Percentiles rank a stretch among this genome's conserved stretches.
phyloP scores from a whole-genome alignment of 2,888 invertebrate species.

The Caenorhabditis becei region DNA sequence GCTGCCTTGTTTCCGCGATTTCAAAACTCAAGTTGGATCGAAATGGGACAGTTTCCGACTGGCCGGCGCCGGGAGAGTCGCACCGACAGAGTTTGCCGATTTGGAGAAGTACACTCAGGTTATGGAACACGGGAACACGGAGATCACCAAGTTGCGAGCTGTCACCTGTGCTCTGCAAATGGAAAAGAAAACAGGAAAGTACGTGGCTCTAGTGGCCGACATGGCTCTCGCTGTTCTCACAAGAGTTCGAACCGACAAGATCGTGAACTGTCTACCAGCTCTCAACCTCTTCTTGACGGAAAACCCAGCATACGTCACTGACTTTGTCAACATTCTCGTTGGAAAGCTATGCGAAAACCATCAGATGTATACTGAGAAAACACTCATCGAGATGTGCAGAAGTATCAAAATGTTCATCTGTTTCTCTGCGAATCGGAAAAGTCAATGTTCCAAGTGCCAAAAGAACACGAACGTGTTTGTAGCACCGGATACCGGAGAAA shows the following conservation, averaged over 20 bases:
- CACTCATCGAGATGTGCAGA: constrained; percentile 1
- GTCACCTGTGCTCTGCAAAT: constrained; percentile 39
- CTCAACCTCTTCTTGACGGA: constrained; percentile 16
- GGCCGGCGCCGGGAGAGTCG: neutral
- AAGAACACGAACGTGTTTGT: constrained; percentile 9
- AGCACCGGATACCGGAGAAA: constrained; percentile 3
- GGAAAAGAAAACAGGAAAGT: constrained; percentile 32
- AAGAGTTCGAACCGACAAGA: neutral
- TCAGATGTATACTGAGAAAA: constrained; percentile 2
- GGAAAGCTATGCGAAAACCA: constrained; percentile 8
- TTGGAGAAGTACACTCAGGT: constrained; percentile 23
- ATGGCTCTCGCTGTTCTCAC: constrained; percentile 35
- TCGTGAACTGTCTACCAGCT: constrained; percentile 30
- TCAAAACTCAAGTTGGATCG: constrained; percentile 19
- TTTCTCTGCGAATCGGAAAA: constrained; percentile 20
- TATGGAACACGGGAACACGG: neutral
- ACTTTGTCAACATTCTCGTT: constrained; percentile 20
- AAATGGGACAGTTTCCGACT: constrained; percentile 48
- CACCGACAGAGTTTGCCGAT: constrained; percentile 4
- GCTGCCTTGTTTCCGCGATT: constrained; percentile 34
- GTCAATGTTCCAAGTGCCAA: constrained; percentile 14
- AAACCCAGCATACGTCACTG: constrained; percentile 3
- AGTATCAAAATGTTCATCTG: constrained; percentile 2
- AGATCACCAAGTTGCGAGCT: constrained; percentile 11
- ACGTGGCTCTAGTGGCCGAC: constrained; percentile 19